Evolutionary conservation across 2,888 invertebrate species (phyloP), one percentile per base, ranked within the genome.

Genomic region (Villa cingulata): DNA sequence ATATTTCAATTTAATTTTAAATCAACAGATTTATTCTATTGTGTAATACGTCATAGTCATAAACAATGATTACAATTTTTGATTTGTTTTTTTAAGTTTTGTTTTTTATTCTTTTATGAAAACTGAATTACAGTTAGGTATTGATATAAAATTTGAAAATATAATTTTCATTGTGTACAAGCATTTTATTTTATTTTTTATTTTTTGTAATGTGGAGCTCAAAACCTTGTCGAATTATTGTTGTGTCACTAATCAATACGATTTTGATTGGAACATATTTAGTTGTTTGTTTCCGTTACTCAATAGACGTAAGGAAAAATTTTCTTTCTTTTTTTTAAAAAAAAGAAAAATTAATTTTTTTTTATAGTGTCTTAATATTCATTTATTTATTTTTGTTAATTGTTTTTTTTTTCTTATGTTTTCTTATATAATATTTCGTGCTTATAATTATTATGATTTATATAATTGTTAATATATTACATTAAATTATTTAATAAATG

Each of bases 231-330:
- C 40, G 41, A 18, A 41, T 46, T 41, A 23, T 29, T 20, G 41
- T 46, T 18, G 16, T 41, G 5, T 15, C 40, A 23, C 4, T 36
- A 15, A 46, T 46, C 18, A 40, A 41, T 34, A 19, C 18, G 4
- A 17, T 41, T 12, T 37, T 46, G 34, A 41, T 46, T 18, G 18
- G 32, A n/a, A n/a, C 12, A 17, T 46, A 32, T 29, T 39, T 45
- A 29, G 34, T 36, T 37, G 40, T 36, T 36, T 41, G 46, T 18
- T 37, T 46, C 27, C 39, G 39, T 39, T 46, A 46, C n/a, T n/a
- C n/a, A n/a, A n/a, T n/a, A n/a, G n/a, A n/a, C 41, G 46, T 41
- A 46, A 41, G 46, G 7, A 41, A 16, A 3, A 17, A 5, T 3
- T 14, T 36, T 12, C 7, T 38, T 16, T 9, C 20, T 34, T 15